Evolutionary conservation across 2,797 vertebrate species (phyloP).

Genomic region (Rousettus madagascariensis): DNA sequence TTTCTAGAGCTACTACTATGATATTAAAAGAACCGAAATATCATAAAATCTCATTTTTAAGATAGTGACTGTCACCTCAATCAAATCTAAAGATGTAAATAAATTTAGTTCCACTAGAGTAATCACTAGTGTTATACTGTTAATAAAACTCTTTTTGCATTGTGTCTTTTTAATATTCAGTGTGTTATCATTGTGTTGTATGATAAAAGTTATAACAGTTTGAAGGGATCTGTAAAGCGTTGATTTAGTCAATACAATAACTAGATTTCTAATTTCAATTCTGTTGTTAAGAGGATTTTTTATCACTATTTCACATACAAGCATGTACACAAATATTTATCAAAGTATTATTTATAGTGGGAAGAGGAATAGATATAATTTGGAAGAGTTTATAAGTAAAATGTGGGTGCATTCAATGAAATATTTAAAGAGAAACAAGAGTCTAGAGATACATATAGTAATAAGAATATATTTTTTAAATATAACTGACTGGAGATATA

Average conservation of each 20-base stretch:
- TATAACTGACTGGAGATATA: background rate
- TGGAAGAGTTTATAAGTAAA: background rate
- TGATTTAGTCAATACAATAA: background rate
- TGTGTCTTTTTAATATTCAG: background rate
- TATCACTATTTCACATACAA: background rate
- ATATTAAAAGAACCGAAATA: background rate
- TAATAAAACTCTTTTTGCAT: background rate
- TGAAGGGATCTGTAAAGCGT: background rate
- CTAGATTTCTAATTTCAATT: background rate
- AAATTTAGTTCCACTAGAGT: background rate
- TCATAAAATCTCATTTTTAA: background rate
- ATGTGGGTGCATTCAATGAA: background rate
- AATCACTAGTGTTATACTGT: background rate
- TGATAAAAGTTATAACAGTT: background rate
- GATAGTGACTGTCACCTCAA: background rate
- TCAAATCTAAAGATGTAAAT: slow-evolving; percentile 8
- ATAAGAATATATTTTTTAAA: background rate
- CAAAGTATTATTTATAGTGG: background rate
- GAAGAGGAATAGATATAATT: background rate
- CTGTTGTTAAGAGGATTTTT: background rate
- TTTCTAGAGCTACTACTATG: background rate
- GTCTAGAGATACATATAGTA: background rate
- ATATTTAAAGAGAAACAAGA: background rate
- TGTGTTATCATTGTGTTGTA: background rate
- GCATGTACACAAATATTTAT: background rate